These are phyloP conservation scores for Phoeniculus purpureus DNA, from an alignment of 2,797 vertebrate genomes.

Conservation along the genomic window DNA sequence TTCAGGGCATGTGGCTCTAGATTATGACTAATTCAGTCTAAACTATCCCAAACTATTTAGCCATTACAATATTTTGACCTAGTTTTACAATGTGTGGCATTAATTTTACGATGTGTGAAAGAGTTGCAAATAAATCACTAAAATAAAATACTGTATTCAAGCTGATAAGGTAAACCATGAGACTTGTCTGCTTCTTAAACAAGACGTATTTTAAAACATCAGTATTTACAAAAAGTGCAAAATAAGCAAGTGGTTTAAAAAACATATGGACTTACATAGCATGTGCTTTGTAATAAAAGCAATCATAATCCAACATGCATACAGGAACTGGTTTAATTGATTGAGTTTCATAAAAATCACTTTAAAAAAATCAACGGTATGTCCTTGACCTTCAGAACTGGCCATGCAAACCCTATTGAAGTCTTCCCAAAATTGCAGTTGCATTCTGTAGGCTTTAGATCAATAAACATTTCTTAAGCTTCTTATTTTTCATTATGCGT, in stretches of 20 bases:
- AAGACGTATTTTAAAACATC: background rate
- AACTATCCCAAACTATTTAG: background rate
- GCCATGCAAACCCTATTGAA: background rate
- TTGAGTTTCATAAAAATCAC: background rate
- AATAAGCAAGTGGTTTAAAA: background rate
- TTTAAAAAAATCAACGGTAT: background rate
- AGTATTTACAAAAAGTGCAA: background rate
- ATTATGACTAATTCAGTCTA: background rate
- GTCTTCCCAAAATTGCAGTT: background rate
- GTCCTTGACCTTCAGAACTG: background rate
- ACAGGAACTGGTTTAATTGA: background rate
- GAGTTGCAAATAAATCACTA: background rate
- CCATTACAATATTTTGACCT: background rate
- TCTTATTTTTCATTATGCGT: background rate
- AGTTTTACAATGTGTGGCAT: too few relatives aligned
- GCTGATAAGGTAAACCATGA: background rate
- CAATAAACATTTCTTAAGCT: background rate
- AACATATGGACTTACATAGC: fast-evolving
- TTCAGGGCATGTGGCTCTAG: background rate
- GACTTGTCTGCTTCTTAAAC: background rate
- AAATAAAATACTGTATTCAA: background rate
- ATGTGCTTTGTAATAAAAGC: background rate
- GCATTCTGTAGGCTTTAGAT: background rate
- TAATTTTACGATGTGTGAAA: background rate
- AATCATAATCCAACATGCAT: background rate